Base-by-base conservation (phyloP, 2,797 vertebrate genomes). In the Tinamus major region DNA sequence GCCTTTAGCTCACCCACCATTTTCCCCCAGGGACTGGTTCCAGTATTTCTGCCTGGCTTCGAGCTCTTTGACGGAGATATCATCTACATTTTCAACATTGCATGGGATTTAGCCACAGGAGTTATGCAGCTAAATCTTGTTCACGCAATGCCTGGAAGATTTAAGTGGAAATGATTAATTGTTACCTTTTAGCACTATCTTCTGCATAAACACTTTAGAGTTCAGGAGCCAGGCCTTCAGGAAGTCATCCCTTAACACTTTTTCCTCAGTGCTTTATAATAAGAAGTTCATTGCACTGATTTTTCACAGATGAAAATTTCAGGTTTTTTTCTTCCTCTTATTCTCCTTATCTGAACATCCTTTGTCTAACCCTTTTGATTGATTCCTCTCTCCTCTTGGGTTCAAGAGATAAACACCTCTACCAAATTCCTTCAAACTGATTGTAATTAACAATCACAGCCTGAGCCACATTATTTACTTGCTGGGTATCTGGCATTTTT, bases 371-470 rank as follows among this genome's bases (percentile, higher is more conserved):
- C 31, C 8, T 20, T 93, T 87, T 62, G 29, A 87, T 90, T 79
- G 70, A 13, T 63, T 82, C 80, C 81, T 74, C 42, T 26, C 58
- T 68, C 14, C 10, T 72, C 23, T 23, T 42, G 39, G 15, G 29
- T 65, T 85, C 80, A 94, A 81, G 44, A 87, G 41, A 92, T 79
- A 70, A 82, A 79, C 42, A 70, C 76, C 41, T 69, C 56, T 44
- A 85, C 10, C 48, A 74, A 93, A 87, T 89, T 91, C 71, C 61
- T 85, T 42, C 65, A n/a, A 53, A 67, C 63, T 91, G 59, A 76
- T 68, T 91, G 61, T 91, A 96, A 95, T 93, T 96, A 96, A 96
- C 58, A 89, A 69, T 69, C 80, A 86, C 39, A 80, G 89, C 37
- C 93, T 81, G 55, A 87, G 35, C 41, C 63, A 71, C 20, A 64